phyloP scores from a whole-genome alignment of 2,888 invertebrate species.

The Drosophila lutescens region DNA sequence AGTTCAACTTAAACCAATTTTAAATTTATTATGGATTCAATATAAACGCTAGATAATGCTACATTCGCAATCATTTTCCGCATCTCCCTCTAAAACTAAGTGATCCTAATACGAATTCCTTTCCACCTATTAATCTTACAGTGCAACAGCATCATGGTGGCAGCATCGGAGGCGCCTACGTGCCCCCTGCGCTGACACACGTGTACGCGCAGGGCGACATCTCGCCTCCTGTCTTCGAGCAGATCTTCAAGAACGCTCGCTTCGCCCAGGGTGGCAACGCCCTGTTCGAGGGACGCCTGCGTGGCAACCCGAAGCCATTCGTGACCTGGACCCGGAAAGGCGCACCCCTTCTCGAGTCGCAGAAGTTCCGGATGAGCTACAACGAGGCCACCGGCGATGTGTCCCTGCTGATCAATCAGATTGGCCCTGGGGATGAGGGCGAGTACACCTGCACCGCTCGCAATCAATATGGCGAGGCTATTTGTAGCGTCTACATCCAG shows the following conservation, averaged over 20 bases:
- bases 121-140: constrained; percentile 47
- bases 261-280: constrained; percentile 98
- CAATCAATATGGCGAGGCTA: constrained; percentile 98
- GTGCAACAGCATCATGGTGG: constrained; percentile 81
- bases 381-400: constrained; percentile 96
- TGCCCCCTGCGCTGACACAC: constrained; percentile 84
- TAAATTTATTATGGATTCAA: no score
- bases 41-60: no score
- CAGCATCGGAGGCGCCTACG: constrained; percentile 69
- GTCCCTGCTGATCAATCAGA: constrained; percentile 95
- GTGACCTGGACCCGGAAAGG: constrained; percentile 96
- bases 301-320: constrained; percentile 95
- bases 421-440: constrained; percentile 97
- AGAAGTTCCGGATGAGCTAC: constrained; percentile 95
- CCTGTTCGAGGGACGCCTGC: constrained; percentile 95
- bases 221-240: constrained; percentile 97
- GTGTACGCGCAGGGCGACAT: constrained; percentile 90
- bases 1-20: no score
- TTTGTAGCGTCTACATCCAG: constrained; percentile 97
- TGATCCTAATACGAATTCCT: constrained; percentile 5
- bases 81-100: no score
- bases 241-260: constrained; percentile 96
- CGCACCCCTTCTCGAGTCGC: constrained; percentile 91
- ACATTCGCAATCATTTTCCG: not conserved
- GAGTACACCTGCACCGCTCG: constrained; percentile 98